Percentiles rank a stretch among this genome's conserved stretches.
Evolutionary conservation across 2,888 invertebrate species (phyloP).

Genomic region (Amiota mariae): DNA sequence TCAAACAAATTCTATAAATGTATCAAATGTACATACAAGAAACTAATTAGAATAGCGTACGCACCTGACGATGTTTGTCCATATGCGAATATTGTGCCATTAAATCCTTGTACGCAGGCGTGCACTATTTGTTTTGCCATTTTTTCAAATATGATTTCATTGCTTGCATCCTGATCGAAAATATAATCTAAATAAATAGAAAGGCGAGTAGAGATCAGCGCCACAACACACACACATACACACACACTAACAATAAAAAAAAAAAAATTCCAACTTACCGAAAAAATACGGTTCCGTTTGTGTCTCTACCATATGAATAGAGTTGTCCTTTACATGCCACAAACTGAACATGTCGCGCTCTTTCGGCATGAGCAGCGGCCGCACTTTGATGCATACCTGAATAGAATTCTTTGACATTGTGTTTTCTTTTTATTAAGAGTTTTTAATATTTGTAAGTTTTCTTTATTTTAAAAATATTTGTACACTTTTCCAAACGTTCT

Average conservation of each 20-base stretch:
- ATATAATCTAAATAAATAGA: slow-evolving; percentile 80
- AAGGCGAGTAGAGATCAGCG: background rate
- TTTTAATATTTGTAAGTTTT: too few relatives aligned
- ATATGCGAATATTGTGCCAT: slow-evolving; percentile 93
- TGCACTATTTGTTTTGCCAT: slow-evolving; percentile 83
- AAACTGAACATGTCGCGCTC: slow-evolving; percentile 78
- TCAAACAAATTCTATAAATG: background rate
- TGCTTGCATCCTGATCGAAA: slow-evolving; percentile 78
- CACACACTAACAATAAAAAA: too few relatives aligned
- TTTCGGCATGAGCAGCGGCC: slow-evolving; percentile 78
- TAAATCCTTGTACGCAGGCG: slow-evolving; percentile 82
- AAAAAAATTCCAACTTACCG: slow-evolving; percentile 67
- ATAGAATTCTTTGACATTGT: slow-evolving; percentile 73
- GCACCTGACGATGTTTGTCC: slow-evolving; percentile 91
- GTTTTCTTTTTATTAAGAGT: background rate
- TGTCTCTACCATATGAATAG: slow-evolving; percentile 77
- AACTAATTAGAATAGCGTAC: background rate
- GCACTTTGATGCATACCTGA: slow-evolving; percentile 84
- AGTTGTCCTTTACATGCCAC: slow-evolving; percentile 79
- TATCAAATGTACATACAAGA: background rate
- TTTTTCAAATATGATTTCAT: slow-evolving; percentile 79
- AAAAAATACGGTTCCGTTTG: slow-evolving; percentile 74
- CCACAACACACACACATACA: background rate
- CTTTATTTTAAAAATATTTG: too few relatives aligned
- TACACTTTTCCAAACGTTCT: too few relatives aligned